Evolutionary conservation across 92 coral and sea anemone genomes (phyloP).

Genomic region (Pocillopora meandrina): DNA sequence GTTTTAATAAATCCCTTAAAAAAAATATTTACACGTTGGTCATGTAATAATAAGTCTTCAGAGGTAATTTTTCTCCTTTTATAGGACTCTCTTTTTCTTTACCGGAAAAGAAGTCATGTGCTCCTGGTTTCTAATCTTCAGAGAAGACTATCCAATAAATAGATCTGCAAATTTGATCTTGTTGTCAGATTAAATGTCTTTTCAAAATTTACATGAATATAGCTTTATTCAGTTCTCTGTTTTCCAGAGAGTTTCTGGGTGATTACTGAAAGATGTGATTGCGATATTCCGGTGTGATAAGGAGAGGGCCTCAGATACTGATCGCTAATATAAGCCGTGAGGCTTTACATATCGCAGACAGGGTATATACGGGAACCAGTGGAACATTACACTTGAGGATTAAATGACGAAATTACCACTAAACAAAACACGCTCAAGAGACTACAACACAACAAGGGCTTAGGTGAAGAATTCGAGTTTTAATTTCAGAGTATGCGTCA

Average conservation of each 20-base stretch:
- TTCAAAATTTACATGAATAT: constrained; percentile 23
- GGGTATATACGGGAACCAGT: background rate
- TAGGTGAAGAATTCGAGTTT: constrained; percentile 30
- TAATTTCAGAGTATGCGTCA: constrained; percentile 38
- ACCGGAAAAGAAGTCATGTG: constrained; percentile 31
- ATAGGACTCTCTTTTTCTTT: background rate
- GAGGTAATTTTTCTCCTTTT: constrained; percentile 32
- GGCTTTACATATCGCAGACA: background rate
- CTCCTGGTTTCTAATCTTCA: constrained; percentile 8
- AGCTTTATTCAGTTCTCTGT: background rate
- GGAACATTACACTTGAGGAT: constrained; percentile 5
- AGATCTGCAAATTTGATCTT: constrained; percentile 27
- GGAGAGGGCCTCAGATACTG: background rate
- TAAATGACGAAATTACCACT: constrained; percentile 16
- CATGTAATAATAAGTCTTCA: constrained; percentile 8
- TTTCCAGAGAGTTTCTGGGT: background rate
- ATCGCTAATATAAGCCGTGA: constrained; percentile 4
- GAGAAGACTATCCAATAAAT: constrained; percentile 3
- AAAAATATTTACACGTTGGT: constrained; percentile 17
- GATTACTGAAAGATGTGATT: constrained; percentile 3
- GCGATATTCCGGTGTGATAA: constrained; percentile 33
- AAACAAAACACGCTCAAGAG: constrained; percentile 18
- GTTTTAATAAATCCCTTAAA: constrained; percentile 39
- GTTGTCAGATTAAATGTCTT: constrained; percentile 31
- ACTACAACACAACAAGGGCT: constrained; percentile 18